Conservation (phyloP, 2,113 vertebrate genomes). For the Chloebia gouldiae region DNA sequence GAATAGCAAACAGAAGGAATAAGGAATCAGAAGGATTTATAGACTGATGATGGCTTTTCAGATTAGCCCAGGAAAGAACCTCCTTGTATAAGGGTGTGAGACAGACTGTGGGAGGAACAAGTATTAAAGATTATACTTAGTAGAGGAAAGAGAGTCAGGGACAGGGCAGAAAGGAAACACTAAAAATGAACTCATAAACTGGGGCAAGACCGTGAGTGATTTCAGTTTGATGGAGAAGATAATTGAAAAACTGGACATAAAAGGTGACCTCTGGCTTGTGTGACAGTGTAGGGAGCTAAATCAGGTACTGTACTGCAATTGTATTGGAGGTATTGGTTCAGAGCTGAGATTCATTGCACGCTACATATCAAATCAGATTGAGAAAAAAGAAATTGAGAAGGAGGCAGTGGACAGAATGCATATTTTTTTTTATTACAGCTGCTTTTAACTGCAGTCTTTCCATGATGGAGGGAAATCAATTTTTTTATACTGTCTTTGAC, state of each 20-base stretch:
- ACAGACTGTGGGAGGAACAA: neutral
- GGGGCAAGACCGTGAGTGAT: neutral
- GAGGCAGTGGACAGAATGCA: neutral
- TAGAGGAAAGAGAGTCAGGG: neutral
- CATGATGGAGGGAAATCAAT: neutral
- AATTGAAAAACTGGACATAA: neutral
- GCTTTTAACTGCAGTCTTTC: neutral
- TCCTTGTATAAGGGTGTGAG: neutral
- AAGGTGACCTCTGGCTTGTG: neutral
- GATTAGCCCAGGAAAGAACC: neutral
- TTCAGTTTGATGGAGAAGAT: neutral
- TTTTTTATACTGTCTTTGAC: neutral
- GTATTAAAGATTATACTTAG: neutral
- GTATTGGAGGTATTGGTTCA: neutral
- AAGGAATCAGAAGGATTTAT: neutral
- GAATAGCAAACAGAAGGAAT: neutral
- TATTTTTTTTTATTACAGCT: neutral
- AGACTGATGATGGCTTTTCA: neutral
- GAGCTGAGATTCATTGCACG: neutral
- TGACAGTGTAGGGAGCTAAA: neutral
- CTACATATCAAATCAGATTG: neutral
- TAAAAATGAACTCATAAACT: neutral
- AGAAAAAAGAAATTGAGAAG: neutral
- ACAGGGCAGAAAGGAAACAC: neutral
- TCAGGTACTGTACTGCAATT: neutral